Conservation (phyloP, 2,888 invertebrate species). For the Bembecia ichneumoniformis region DNA sequence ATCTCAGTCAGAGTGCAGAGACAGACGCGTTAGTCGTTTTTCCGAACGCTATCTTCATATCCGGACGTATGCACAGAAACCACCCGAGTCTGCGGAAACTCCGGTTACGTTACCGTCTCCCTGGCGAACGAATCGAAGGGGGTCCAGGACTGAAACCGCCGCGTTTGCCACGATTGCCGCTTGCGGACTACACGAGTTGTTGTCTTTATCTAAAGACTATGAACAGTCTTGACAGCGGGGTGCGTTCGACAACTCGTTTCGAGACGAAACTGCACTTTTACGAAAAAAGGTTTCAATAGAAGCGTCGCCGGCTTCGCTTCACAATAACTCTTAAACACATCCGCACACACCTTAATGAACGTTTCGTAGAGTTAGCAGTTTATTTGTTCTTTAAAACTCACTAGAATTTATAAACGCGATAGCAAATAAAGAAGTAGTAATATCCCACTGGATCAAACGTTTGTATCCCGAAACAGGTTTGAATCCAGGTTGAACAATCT, state of each 20-base stretch:
- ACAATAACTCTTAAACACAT: background rate
- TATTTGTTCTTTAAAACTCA: no score
- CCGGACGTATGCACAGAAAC: conserved; percentile 29
- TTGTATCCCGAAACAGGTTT: no score
- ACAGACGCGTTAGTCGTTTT: conserved; percentile 45
- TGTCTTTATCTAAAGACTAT: conserved; percentile 13
- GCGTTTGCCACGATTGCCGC: conserved; percentile 2
- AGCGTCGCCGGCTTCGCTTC: background rate
- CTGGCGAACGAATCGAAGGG: background rate
- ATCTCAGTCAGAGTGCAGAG: conserved; percentile 17
- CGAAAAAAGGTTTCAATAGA: conserved; percentile 9
- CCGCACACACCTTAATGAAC: no score
- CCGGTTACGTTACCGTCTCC: background rate
- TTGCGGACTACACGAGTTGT: background rate
- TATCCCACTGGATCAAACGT: no score
- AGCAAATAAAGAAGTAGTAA: no score
- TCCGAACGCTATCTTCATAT: conserved; percentile 65
- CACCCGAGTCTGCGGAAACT: background rate
- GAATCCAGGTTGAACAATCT: no score
- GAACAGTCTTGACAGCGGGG: conserved; percentile 22
- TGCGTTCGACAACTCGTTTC: conserved; percentile 14
- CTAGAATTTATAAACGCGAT: no score
- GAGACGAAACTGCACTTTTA: conserved; percentile 11
- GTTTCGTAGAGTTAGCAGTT: no score
- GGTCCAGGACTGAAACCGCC: background rate